phyloP scores from a whole-genome alignment of 2,113 vertebrate genomes.

The Silurus asotus region DNA sequence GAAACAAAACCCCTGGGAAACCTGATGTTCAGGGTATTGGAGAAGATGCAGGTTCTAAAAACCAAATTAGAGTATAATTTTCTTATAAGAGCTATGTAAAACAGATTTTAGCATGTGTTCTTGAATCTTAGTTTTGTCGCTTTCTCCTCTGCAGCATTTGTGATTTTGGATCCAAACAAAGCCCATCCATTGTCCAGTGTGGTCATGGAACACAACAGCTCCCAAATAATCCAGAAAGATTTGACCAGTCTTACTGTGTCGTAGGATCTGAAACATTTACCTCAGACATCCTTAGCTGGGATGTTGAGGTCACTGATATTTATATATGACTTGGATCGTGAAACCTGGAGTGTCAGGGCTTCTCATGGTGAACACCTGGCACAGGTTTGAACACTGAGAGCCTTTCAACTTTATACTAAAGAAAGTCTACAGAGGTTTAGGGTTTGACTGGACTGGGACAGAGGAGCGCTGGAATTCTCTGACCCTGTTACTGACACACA shows the following conservation, averaged over 20 bases:
- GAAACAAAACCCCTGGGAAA: slow-evolving; percentile 33
- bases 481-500: slow-evolving; percentile 14
- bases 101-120: not conserved
- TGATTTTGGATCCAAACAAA: slow-evolving; percentile 44
- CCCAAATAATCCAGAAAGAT: slow-evolving; percentile 46
- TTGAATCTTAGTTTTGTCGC: not conserved
- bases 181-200: slow-evolving; percentile 20
- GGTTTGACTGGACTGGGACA: slow-evolving; percentile 22
- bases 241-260: slow-evolving; percentile 24
- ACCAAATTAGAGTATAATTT: not conserved
- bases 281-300: slow-evolving; percentile 37
- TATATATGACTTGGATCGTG: not conserved
- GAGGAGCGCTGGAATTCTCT: slow-evolving; percentile 18
- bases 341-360: slow-evolving; percentile 19
- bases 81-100: not conserved
- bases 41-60: slow-evolving; percentile 16
- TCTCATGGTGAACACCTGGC: not conserved
- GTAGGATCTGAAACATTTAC: slow-evolving; percentile 29
- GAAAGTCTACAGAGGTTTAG: slow-evolving; percentile 8
- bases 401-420: not conserved
- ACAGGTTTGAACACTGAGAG: not conserved
- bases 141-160: slow-evolving; percentile 8
- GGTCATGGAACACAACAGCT: not conserved
- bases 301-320: slow-evolving; percentile 15
- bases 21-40: slow-evolving; percentile 43